Base-by-base conservation (phyloP, 2,888 invertebrate genomes). In the Furcula furcula region DNA sequence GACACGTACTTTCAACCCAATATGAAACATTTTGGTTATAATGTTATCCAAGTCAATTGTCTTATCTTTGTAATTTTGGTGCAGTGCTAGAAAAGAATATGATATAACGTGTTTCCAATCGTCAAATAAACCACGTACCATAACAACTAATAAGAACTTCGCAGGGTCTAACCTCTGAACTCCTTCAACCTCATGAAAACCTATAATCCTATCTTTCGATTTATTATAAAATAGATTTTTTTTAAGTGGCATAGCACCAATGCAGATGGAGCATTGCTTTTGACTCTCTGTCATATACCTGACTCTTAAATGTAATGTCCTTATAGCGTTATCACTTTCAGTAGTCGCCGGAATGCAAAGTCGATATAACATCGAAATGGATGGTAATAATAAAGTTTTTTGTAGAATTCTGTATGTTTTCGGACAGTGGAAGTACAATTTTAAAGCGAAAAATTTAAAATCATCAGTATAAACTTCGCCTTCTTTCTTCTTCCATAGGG, bases 21-120 rank as follows among this genome's bases (percentile, higher is more conserved):
- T 36, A 5, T 46, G 21, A 5, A 50, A 14, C 14, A 55, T 35
- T n/a, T 30, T 7, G 15, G 13, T 22, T 3, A 52, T 42, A 19
- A 40, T 42, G 16, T 43, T 29, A 5, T 36, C 32, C 12, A 54
- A 36, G 54, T 52, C 54, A 2, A 25, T 27, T 16, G 33, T 32
- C 4, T 50, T 15, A 10, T 44, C 34, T 10, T 16, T 21, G 35
- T 42, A 28, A 19, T 28, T 39, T 31, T 31, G 28, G 28, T 31
- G 30, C 22, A 40, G 18, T 1, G 50, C 21, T 1, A 54, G 22
- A 26, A 53, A 53, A 4, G 48, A 33, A 32, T 41, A 29, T n/a
- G 45, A 41, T 3, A 55, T 30, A 1, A 52, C 48, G 20, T 55
- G 55, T 25, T 41, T 49, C 55, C 54, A 58, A 7, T 46, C 44